Conservation (phyloP, 2,797 vertebrate genomes). For the Anolis apletophallus region DNA sequence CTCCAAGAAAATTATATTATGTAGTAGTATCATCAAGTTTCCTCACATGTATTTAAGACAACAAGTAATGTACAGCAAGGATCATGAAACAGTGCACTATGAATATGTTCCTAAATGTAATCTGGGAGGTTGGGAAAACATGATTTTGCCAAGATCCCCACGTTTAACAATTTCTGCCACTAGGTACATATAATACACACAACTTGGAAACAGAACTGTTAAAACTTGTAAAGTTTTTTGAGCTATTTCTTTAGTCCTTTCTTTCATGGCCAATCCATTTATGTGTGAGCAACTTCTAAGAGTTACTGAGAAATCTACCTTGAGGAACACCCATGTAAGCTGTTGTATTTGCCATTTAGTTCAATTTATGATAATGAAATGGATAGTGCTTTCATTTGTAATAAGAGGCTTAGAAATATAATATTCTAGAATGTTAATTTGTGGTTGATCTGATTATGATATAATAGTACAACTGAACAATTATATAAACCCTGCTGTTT, state of each 20-base stretch:
- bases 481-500: slow-evolving; percentile 9
- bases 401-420: slow-evolving; percentile 26
- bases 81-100: neutral
- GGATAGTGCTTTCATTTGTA: neutral
- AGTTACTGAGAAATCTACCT: neutral
- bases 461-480: slow-evolving; percentile 15
- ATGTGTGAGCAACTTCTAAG: neutral
- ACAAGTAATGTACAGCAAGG: neutral
- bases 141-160: neutral
- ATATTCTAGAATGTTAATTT: slow-evolving; percentile 27
- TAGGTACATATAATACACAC: neutral
- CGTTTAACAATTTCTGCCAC: neutral
- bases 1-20: neutral
- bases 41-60: neutral
- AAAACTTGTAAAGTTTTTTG: too few relatives aligned
- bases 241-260: neutral
- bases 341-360: neutral
- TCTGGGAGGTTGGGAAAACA: neutral
- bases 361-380: slow-evolving; percentile 11
- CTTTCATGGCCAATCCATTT: neutral
- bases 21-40: neutral
- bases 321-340: neutral
- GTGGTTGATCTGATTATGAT: slow-evolving; percentile 26
- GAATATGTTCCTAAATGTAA: neutral
- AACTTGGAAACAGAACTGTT: neutral